phyloP scores from a whole-genome alignment of 2,888 invertebrate species.

The Trissolcus brochymenae region DNA sequence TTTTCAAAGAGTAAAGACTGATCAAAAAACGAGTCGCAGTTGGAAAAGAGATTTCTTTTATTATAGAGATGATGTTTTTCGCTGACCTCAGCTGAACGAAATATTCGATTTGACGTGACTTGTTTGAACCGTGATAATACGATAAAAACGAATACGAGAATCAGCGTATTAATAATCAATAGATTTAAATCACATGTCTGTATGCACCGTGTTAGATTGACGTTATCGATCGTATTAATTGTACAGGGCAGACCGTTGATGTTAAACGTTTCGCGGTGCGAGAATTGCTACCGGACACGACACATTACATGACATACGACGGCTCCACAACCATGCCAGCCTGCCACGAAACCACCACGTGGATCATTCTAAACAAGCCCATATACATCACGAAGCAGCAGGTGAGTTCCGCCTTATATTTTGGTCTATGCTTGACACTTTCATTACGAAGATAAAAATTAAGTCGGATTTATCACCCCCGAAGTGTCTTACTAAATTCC shows the following conservation, averaged over 20 bases:
- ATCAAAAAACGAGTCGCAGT: too few relatives aligned
- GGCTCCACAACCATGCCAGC: constrained; percentile 98
- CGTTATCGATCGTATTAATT: constrained; percentile 68
- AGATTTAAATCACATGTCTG: constrained; percentile 45
- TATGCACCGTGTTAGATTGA: constrained; percentile 59
- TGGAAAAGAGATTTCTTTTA: neutral
- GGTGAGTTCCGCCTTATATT: constrained; percentile 79
- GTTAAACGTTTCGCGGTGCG: constrained; percentile 91
- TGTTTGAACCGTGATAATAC: neutral
- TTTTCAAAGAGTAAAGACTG: too few relatives aligned
- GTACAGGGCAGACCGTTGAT: constrained; percentile 87
- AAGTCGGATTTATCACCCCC: constrained; percentile 4
- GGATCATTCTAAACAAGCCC: constrained; percentile 98
- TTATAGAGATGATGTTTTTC: constrained; percentile 1
- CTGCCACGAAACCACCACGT: constrained; percentile 98
- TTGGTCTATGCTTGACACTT: constrained; percentile 29
- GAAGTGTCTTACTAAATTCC: neutral
- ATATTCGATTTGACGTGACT: neutral
- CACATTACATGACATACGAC: constrained; percentile 98
- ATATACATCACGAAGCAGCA: constrained; percentile 98
- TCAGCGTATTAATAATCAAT: constrained; percentile 14
- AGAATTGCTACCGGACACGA: constrained; percentile 93
- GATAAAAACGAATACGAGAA: constrained; percentile 6
- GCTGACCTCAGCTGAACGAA: constrained; percentile 5
- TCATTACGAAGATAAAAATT: constrained; percentile 32